phyloP scores from a whole-genome alignment of 2,113 vertebrate genomes.

The Oxyruncus cristatus region DNA sequence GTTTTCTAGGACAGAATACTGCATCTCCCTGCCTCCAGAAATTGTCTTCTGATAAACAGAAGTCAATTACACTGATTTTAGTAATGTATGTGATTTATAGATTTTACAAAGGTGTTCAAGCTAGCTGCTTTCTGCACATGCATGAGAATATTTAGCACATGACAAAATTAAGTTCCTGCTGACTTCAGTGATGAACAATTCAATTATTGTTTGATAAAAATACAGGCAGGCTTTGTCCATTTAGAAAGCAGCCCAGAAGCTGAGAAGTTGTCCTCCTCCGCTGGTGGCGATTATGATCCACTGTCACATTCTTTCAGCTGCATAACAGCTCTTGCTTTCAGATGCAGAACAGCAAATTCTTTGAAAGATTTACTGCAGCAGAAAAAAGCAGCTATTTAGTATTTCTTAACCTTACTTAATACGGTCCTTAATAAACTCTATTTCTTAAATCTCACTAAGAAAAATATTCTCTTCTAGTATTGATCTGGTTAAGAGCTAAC shows the following conservation, averaged over 20 bases:
- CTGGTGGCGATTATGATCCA: background rate
- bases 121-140: background rate
- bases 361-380: background rate
- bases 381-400: background rate
- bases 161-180: background rate
- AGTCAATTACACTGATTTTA: background rate
- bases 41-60: background rate
- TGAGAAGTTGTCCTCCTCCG: background rate
- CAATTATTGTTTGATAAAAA: background rate
- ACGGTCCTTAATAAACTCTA: background rate
- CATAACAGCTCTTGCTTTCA: background rate
- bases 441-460: background rate
- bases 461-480: background rate
- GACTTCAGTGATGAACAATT: background rate
- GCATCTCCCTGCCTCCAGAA: background rate
- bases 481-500: background rate
- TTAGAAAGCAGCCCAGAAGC: background rate
- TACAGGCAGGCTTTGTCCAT: background rate
- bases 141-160: background rate
- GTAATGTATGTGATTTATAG: accelerated
- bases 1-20: background rate
- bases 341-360: background rate
- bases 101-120: background rate
- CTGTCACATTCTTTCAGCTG: slow-evolving; percentile 20
- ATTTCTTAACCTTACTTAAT: background rate